Conservation (phyloP, 2,888 invertebrate species). For the Brenthis ino region DNA sequence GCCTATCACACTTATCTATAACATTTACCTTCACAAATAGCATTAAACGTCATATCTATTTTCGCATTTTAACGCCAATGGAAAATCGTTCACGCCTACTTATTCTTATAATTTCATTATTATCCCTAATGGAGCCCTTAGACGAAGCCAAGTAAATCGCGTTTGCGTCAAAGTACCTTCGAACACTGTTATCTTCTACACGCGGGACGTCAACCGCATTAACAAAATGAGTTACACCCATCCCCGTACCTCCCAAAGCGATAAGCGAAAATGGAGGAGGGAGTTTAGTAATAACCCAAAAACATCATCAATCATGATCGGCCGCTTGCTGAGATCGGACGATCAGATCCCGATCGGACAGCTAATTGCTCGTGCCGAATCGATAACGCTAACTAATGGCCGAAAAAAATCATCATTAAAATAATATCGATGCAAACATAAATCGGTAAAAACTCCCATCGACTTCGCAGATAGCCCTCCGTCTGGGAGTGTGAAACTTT, state of each 20-base stretch:
- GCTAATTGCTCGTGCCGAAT: constrained; percentile 68
- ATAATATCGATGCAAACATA: constrained; percentile 50
- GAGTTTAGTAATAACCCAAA: constrained; percentile 58
- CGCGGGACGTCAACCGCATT: constrained; percentile 60
- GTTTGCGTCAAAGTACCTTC: constrained; percentile 46
- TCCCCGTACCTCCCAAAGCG: constrained; percentile 47
- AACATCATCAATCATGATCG: constrained; percentile 74
- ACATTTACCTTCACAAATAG: constrained; percentile 11
- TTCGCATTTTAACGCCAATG: constrained; percentile 31
- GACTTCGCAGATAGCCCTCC: constrained; percentile 23
- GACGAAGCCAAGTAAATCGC: constrained; percentile 44
- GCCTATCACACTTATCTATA: not conserved
- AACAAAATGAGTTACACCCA: constrained; percentile 58
- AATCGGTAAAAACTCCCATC: constrained; percentile 29
- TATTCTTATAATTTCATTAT: constrained; percentile 42
- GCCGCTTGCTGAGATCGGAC: constrained; percentile 48
- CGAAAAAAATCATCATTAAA: constrained; percentile 60
- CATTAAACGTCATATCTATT: constrained; percentile 28
- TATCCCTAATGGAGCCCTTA: constrained; percentile 43
- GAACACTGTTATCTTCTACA: constrained; percentile 60
- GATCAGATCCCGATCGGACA: constrained; percentile 53
- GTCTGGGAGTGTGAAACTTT: constrained; percentile 36
- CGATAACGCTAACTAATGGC: constrained; percentile 65
- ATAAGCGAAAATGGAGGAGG: constrained; percentile 46
- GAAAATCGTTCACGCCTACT: constrained; percentile 38